phyloP scores from a whole-genome alignment of 2,113 vertebrate genomes.

The Menura novaehollandiae region DNA sequence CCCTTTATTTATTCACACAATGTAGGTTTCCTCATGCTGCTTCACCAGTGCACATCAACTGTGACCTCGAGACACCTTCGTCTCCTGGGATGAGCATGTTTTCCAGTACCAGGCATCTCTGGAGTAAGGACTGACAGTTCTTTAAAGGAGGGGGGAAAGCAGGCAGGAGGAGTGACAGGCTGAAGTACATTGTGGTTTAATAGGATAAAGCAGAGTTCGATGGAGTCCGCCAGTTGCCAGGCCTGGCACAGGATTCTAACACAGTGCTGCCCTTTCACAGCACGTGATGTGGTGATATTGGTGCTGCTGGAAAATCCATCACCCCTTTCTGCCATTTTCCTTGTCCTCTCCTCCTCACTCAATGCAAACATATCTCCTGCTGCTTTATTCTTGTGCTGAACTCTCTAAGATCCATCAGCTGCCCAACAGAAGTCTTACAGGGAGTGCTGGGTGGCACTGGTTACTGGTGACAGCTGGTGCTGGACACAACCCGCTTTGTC shows the following conservation, averaged over 20 bases:
- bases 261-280: neutral
- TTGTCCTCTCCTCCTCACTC: neutral
- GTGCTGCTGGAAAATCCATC: neutral
- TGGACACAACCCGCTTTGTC: rapidly evolving
- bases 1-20: constrained; percentile 45
- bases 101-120: constrained; percentile 36
- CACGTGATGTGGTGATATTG: neutral
- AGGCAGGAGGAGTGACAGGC: constrained; percentile 5
- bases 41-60: constrained; percentile 55
- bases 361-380: neutral
- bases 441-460: neutral
- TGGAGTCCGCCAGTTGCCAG: neutral
- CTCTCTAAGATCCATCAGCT: neutral
- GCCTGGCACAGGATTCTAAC: neutral
- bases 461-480: no score
- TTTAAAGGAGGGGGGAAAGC: neutral
- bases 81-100: constrained; percentile 62
- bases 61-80: constrained; percentile 47
- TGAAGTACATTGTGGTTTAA: neutral
- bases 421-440: neutral
- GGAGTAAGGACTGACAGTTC: constrained; percentile 53
- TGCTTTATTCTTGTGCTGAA: neutral
- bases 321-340: neutral
- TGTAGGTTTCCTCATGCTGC: constrained; percentile 50
- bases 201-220: neutral